Base-by-base conservation (phyloP, 2,888 invertebrate genomes). In the Acrobasis suavella region DNA sequence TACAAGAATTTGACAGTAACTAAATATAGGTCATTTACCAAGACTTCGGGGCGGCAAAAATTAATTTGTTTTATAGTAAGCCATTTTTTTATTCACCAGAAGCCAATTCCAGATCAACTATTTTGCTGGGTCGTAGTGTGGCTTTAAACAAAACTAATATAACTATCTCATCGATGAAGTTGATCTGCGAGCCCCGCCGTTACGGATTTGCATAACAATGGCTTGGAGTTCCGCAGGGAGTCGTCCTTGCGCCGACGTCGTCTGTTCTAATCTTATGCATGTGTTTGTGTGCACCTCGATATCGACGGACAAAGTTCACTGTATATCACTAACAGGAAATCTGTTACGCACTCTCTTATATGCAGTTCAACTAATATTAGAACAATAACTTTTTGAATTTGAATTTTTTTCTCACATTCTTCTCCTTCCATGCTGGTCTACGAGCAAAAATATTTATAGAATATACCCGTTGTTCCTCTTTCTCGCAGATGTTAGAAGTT, bases 151-250 rank as follows among this genome's bases (percentile, higher is more conserved):
- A 12, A 55, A 14, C 32, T 7, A 37, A 38, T 55, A 39, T 10
- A 39, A 39, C 16, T 39, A 9, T 55, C 39, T 55, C 54, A 38
- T 51, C 32, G 55, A 55, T 55, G 17, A 55, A 55, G 39, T 39
- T 39, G 39, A 55, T 37, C 9, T 14, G 55, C 39, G 16, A 39
- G 10, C 39, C 55, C 16, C 55, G 7, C 15, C 10, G 39, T 10
- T 39, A 15, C 16, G 14, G 54, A 55, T 55, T 55, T 55, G 39
- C 38, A 55, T 55, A 15, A 55, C 39, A 55, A 55, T 55, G 38
- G 12, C 15, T 12, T 16, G 39, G 55, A 8, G 55, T 39, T 15
- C 16, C 55, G 10, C 55, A 39, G 55, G 55, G 55, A 55, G 10
- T 39, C 16, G 15, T 16, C 38, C 55, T 55, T 16, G 39, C 39